These are phyloP conservation scores for Eueremaeus valkanovi DNA, from an alignment of 2,888 invertebrate genomes.

Conservation along the genomic window DNA sequence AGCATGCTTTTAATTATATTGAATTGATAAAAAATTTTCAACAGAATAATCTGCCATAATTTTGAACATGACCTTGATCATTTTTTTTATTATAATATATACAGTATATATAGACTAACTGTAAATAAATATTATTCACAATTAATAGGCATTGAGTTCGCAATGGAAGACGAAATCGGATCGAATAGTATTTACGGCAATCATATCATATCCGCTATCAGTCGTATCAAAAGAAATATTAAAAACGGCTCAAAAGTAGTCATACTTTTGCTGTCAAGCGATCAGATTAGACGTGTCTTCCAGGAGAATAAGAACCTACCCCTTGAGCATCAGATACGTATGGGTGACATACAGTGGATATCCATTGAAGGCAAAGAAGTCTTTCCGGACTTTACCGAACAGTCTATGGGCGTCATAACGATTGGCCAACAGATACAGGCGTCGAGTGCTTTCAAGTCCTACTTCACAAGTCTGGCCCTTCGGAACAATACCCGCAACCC, in stretches of 20 bases:
- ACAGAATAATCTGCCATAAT: no score
- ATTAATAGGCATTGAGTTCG: conserved; percentile 40
- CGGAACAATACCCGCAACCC: conserved; percentile 51
- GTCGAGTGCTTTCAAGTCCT: conserved; percentile 48
- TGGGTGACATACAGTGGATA: conserved; percentile 43
- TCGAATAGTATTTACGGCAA: conserved; percentile 26
- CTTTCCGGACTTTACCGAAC: conserved; percentile 43
- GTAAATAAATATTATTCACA: no score
- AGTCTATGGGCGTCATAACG: conserved; percentile 40
- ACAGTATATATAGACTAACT: no score
- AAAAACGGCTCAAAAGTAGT: conserved; percentile 41
- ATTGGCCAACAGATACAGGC: conserved; percentile 43
- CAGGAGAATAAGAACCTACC: conserved; percentile 37
- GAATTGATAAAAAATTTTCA: no score
- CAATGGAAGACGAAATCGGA: conserved; percentile 42
- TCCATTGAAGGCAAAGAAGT: conserved; percentile 43
- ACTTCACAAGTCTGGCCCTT: conserved; percentile 48
- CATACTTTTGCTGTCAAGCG: conserved; percentile 41
- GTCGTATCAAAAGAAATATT: neutral
- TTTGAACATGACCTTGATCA: no score
- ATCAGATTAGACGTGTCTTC: conserved; percentile 37
- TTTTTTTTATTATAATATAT: no score
- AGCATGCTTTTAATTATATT: no score
- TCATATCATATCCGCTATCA: neutral
- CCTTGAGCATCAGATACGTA: conserved; percentile 36